Percentiles rank a stretch among this genome's conserved stretches.
Conservation (phyloP, 2,113 vertebrate species). For the Strix aluco region DNA sequence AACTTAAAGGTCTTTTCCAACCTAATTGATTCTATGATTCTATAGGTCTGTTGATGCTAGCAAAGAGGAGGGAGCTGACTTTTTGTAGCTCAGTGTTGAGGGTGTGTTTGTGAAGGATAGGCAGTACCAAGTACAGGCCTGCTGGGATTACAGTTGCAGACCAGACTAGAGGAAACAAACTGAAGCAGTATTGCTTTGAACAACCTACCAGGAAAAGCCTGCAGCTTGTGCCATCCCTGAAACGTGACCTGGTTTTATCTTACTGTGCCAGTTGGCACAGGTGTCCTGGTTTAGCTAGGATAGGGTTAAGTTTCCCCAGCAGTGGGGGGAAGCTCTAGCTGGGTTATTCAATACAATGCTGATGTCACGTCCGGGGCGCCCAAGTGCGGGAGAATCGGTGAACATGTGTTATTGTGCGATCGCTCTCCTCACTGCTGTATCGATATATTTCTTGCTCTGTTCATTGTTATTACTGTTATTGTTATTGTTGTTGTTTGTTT, state of each 20-base stretch:
- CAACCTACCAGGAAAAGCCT: background rate
- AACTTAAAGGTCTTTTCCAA: too few species aligned
- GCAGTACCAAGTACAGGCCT: background rate
- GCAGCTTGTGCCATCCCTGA: background rate
- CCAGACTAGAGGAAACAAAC: background rate
- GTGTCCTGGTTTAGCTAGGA: too few species aligned
- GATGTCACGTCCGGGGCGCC: too few species aligned
- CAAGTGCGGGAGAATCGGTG: too few species aligned
- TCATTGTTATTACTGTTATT: too few species aligned
- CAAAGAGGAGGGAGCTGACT: background rate
- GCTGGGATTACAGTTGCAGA: background rate
- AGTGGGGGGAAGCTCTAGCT: too few species aligned
- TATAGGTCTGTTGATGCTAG: background rate
- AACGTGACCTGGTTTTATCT: background rate
- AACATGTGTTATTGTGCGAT: too few species aligned
- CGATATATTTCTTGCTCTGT: too few species aligned
- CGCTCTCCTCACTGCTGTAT: too few species aligned
- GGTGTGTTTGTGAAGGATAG: background rate
- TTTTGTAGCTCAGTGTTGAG: background rate
- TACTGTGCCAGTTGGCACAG: background rate
- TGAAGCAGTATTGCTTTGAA: background rate
- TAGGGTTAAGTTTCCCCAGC: too few species aligned
- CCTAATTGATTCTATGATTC: background rate
- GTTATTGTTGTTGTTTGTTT: too few species aligned
- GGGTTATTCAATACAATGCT: too few species aligned